phyloP scores from a whole-genome alignment of 2,888 invertebrate genomes.

The Andrena flavipes region DNA sequence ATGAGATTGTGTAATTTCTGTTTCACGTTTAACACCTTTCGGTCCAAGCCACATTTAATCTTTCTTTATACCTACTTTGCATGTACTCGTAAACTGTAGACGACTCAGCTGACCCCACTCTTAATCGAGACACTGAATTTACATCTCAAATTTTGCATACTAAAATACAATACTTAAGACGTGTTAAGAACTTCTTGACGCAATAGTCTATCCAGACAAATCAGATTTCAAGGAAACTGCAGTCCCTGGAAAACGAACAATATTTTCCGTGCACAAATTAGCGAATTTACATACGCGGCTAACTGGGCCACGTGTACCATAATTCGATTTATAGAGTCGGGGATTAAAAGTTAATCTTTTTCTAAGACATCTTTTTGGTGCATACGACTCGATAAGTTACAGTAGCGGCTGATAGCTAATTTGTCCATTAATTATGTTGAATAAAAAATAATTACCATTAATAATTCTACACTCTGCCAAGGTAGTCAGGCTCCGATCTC shows the following conservation, averaged over 20 bases:
- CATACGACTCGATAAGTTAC: background rate
- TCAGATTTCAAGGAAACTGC: background rate
- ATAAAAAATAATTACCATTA: background rate
- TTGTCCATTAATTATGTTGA: background rate
- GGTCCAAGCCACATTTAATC: too few species aligned
- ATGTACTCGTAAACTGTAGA: too few species aligned
- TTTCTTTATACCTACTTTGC: too few species aligned
- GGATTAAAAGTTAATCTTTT: background rate
- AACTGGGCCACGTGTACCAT: background rate
- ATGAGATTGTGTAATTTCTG: too few species aligned
- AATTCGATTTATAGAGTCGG: conserved; percentile 1
- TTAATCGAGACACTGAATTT: too few species aligned
- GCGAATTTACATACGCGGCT: background rate
- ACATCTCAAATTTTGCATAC: too few species aligned
- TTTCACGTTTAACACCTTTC: too few species aligned
- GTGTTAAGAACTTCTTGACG: background rate
- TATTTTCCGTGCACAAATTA: background rate
- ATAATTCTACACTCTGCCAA: too few species aligned
- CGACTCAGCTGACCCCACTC: too few species aligned
- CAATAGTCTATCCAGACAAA: background rate
- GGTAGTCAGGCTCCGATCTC: too few species aligned
- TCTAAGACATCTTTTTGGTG: background rate
- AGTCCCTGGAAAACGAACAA: background rate
- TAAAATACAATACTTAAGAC: too few species aligned
- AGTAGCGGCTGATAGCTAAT: background rate